A percentile compares a stretch with the other conserved stretches of the same genome.
These are phyloP conservation scores for Dryadula phaetusa DNA, from an alignment of 2,888 invertebrate species.

Conservation along the genomic window DNA sequence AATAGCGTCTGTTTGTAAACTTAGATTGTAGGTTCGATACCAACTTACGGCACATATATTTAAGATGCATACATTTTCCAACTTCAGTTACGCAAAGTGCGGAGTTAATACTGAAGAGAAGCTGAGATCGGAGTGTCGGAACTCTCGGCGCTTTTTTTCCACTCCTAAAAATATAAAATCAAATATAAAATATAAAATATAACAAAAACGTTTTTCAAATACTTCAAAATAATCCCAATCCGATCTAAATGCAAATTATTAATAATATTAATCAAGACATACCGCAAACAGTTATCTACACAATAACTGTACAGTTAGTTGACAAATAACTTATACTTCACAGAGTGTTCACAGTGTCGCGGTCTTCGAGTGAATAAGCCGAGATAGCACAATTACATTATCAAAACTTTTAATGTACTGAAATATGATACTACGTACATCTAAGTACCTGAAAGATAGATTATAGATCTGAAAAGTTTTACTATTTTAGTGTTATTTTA, in stretches of 20 bases:
- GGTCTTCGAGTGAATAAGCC: slow-evolving; percentile 30
- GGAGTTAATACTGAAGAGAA: too few relatives aligned
- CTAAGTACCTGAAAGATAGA: neutral
- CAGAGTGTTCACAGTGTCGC: slow-evolving; percentile 28
- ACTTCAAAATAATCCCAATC: neutral
- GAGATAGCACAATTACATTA: slow-evolving; percentile 36
- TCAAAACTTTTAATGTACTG: slow-evolving; percentile 27
- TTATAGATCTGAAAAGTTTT: neutral
- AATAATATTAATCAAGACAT: neutral
- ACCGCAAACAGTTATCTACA: neutral
- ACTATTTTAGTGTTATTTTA: too few relatives aligned
- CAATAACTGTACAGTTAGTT: slow-evolving; percentile 8
- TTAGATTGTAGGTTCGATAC: too few relatives aligned
- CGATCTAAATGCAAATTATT: neutral
- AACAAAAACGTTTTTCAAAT: too few relatives aligned
- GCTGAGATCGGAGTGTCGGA: too few relatives aligned
- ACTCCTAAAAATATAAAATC: too few relatives aligned
- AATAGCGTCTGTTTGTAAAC: too few relatives aligned
- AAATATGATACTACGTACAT: slow-evolving; percentile 12
- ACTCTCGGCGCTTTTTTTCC: too few relatives aligned
- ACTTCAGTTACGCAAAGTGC: too few relatives aligned
- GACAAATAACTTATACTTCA: slow-evolving; percentile 21
- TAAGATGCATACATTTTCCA: too few relatives aligned
- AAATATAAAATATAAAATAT: too few relatives aligned
- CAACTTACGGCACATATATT: too few relatives aligned